Evolutionary conservation across 1,140 invertebrate species (phyloP).

Genomic region (Hormaphis cornu): DNA sequence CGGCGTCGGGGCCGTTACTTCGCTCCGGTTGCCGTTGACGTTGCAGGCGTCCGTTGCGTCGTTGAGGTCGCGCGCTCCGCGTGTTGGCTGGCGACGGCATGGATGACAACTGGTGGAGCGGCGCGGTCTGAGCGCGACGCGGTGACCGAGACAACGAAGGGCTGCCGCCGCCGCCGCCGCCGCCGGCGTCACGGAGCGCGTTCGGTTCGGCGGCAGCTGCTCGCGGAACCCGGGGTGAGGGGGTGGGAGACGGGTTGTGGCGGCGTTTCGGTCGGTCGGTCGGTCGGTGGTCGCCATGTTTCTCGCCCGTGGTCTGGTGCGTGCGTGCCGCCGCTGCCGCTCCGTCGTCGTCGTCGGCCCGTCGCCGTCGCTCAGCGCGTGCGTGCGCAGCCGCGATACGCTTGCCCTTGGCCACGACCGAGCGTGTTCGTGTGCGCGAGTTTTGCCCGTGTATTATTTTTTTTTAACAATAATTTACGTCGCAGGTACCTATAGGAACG

Average conservation of each 20-base stretch:
- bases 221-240: not conserved
- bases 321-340: not conserved
- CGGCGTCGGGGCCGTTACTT: no score
- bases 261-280: slow-evolving; percentile 27
- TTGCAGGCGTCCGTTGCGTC: not conserved
- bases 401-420: slow-evolving; percentile 27
- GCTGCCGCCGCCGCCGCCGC: not conserved
- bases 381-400: slow-evolving; percentile 25
- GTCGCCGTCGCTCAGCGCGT: not conserved
- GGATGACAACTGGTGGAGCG: slow-evolving; percentile 30
- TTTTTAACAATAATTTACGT: not conserved
- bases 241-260: not conserved
- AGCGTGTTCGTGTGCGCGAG: not conserved
- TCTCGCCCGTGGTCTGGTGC: slow-evolving; percentile 15
- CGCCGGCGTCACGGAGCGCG: slow-evolving; percentile 1
- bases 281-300: slow-evolving; percentile 29
- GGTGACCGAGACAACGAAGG: not conserved
- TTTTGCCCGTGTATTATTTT: not conserved
- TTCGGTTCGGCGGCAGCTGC: slow-evolving; percentile 25
- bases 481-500: not conserved
- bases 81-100: slow-evolving; percentile 28
- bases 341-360: no score
- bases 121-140: not conserved
- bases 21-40: not conserved
- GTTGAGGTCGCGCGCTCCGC: not conserved